These are phyloP conservation scores for Apostichopus japonicus DNA, from an alignment of 35 echinoderm and acorn worm species.

Conservation along the genomic window DNA sequence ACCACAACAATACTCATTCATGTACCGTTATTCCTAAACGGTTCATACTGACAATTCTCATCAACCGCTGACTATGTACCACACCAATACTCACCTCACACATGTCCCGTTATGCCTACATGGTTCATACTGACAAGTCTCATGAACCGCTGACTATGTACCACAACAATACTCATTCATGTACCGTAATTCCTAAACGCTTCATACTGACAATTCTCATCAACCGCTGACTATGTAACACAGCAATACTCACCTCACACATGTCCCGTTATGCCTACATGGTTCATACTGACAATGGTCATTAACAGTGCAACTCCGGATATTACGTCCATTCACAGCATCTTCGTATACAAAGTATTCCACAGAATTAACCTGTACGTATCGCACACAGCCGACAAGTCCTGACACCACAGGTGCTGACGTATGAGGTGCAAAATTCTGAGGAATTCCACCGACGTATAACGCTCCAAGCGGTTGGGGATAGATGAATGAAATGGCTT, in stretches of 20 bases:
- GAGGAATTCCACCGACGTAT: constrained; percentile 72
- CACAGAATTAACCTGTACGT: constrained; percentile 67
- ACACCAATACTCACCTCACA: constrained; percentile 66
- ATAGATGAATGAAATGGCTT: constrained; percentile 66
- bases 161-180: constrained; percentile 19
- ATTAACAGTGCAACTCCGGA: constrained; percentile 55
- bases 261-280: constrained; percentile 74
- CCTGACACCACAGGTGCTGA: constrained; percentile 35
- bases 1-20: not conserved
- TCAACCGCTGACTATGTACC: not conserved
- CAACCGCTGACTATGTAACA: not conserved
- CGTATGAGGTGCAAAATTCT: not conserved
- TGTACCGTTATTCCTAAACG: constrained; percentile 68
- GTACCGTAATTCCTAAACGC: constrained; percentile 64
- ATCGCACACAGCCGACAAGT: constrained; percentile 68
- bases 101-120: constrained; percentile 76
- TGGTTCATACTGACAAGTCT: constrained; percentile 59
- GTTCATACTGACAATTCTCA: constrained; percentile 48
- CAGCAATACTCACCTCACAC: constrained; percentile 62
- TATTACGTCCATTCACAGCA: constrained; percentile 62
- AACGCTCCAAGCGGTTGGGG: constrained; percentile 59
- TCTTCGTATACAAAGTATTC: constrained; percentile 73
- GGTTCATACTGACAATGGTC: constrained; percentile 62
- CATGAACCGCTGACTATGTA: not conserved
- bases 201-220: constrained; percentile 51